Conservation (phyloP, 2,888 invertebrate species). For the Agrenia bidenticulata region DNA sequence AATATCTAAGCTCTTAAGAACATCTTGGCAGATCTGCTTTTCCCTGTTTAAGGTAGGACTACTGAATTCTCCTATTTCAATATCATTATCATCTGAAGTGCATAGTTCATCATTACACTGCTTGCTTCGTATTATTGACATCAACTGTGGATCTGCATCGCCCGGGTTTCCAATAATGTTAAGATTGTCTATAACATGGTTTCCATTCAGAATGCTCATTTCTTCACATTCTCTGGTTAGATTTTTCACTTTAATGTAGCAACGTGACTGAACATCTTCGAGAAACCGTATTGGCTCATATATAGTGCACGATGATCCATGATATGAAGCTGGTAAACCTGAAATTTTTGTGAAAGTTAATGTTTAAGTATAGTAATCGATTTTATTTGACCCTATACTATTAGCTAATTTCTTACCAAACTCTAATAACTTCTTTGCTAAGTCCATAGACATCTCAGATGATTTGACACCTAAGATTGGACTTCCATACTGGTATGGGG, state of each 20-base stretch:
- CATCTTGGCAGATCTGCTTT: conserved; percentile 56
- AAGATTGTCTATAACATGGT: conserved; percentile 32
- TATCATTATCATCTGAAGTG: conserved; percentile 3
- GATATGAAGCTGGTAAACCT: conserved; percentile 56
- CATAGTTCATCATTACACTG: neutral
- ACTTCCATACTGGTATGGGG: conserved; percentile 50
- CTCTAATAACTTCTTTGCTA: conserved; percentile 12
- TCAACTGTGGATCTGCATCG: neutral
- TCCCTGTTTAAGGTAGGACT: conserved; percentile 20
- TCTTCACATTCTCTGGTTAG: conserved; percentile 36
- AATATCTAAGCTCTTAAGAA: conserved; percentile 56
- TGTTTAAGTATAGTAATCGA: too few relatives aligned
- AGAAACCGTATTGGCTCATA: conserved; percentile 59
- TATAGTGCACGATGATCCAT: conserved; percentile 55
- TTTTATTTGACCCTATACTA: too few relatives aligned
- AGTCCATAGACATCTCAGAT: conserved; percentile 31
- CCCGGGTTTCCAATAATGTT: conserved; percentile 35
- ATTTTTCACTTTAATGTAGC: conserved; percentile 57
- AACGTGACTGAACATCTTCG: conserved; percentile 54
- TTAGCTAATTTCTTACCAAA: conserved; percentile 12
- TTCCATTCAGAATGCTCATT: conserved; percentile 51
- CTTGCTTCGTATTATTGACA: neutral
- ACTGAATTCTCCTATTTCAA: conserved; percentile 9
- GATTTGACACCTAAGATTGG: conserved; percentile 50
- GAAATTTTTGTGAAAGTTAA: conserved; percentile 38